These are phyloP conservation scores for Bathybates hornii DNA, from an alignment of 2,113 vertebrate genomes.

Conservation along the genomic window DNA sequence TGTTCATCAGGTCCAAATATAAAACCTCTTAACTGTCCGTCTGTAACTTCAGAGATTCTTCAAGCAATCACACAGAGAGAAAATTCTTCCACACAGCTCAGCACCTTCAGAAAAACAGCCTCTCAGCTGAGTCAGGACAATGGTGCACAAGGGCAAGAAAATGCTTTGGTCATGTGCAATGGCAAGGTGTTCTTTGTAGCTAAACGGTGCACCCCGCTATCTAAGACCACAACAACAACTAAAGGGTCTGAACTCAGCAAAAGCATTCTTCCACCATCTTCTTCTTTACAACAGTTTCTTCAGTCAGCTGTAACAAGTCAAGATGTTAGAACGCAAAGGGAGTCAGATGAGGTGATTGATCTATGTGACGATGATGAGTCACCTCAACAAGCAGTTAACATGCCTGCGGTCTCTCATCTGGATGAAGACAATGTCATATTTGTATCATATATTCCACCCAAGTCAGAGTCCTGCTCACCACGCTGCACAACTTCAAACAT, in stretches of 20 bases:
- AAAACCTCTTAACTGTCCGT: constrained; percentile 72
- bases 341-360: constrained; percentile 58
- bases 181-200: constrained; percentile 82
- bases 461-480: neutral
- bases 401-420: neutral
- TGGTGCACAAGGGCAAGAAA: constrained; percentile 64
- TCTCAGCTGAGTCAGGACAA: constrained; percentile 37
- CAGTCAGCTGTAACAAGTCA: neutral
- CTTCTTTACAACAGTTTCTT: neutral
- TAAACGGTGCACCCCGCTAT: constrained; percentile 44
- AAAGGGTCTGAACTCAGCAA: neutral
- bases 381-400: neutral
- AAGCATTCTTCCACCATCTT: neutral
- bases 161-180: constrained; percentile 81
- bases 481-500: neutral
- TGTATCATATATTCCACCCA: constrained; percentile 71
- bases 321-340: neutral
- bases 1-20: constrained; percentile 43
- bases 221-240: neutral
- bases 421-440: constrained; percentile 72
- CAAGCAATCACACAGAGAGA: constrained; percentile 66
- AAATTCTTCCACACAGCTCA: neutral
- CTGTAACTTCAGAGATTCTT: constrained; percentile 71
- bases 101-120: neutral
- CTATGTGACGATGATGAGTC: constrained; percentile 59